phyloP scores from a whole-genome alignment of 1,140 invertebrate species.

The Microplitis mediator region DNA sequence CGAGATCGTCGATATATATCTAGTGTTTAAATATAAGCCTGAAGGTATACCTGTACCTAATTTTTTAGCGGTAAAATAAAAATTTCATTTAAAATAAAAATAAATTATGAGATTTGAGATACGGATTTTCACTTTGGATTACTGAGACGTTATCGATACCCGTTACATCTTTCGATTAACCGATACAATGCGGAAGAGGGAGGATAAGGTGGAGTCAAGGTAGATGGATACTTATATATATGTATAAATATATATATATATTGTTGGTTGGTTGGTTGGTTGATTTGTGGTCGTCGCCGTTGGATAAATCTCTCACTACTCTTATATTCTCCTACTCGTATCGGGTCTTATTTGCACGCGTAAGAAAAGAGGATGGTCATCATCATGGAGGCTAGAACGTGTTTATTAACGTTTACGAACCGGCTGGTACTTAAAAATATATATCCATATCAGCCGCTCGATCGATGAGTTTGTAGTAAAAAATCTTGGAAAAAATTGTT shows the following conservation, averaged over 20 bases:
- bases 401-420: slow-evolving; percentile 34
- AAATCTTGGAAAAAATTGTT: too few species aligned
- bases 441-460: neutral
- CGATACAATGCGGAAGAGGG: slow-evolving; percentile 31
- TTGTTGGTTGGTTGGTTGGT: too few species aligned
- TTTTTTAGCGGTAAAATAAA: neutral
- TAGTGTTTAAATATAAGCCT: neutral
- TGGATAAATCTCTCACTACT: slow-evolving; percentile 28
- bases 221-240: slow-evolving; percentile 3
- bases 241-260: slow-evolving; percentile 13
- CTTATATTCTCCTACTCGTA: too few species aligned
- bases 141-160: neutral
- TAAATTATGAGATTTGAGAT: too few species aligned
- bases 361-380: neutral
- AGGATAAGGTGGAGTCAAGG: slow-evolving; percentile 13
- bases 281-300: slow-evolving; percentile 36
- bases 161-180: neutral
- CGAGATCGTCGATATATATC: slow-evolving; percentile 18
- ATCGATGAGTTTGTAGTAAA: neutral
- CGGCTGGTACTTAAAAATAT: neutral
- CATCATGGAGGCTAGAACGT: slow-evolving; percentile 25
- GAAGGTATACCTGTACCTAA: neutral
- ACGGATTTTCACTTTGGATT: neutral
- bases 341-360: neutral
- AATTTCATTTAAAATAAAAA: too few species aligned